Base-by-base conservation (phyloP, 2,888 invertebrate genomes). In the Eupithecia inturbata region DNA sequence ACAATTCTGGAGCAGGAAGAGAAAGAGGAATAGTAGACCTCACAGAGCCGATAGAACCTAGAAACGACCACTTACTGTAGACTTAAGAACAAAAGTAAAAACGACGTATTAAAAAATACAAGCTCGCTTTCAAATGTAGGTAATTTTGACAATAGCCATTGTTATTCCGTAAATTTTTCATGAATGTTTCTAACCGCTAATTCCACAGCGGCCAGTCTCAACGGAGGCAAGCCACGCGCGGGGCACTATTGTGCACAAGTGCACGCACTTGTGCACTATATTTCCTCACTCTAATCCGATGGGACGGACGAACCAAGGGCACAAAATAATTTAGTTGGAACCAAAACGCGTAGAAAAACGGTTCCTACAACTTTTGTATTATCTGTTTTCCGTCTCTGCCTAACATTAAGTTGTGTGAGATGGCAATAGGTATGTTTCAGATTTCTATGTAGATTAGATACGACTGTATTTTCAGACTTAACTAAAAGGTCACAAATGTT, bases 1-100 rank as follows among this genome's bases (percentile, higher is more conserved):
- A 92, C 94, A n/a, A 96, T 97, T 83, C 92, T 97, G 81, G 96
- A 96, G 78, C 92, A 91, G 70, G 95, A 95, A 67, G 95, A 95
- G 0, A 89, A 89, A 22, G 94, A 94, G 19, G 93, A 94, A 1
- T 92, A 92, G 86, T 86, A 53, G 49, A 22, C 73, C 49, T 72
- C 73, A 68, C 41, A 70, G 16, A 49, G 33, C 62, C 70, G 71
- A 67, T 70, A 60, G 60, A 76, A 74, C 19, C 12, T 28, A 71
- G 49, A 28, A 60, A 70, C 69, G 69, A 63, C 66, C 31, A n/a
- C 39, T 14, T 26, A 39, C 0, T 62, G 45, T 45, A 63, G 68
- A 73, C 69, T 67, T 67, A 68, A 64, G 63, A 31, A 67, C 63
- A 19, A 60, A 60, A 19, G 19, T 62, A 60, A 19, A 60, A 5